Base-by-base conservation (phyloP, 2,888 invertebrate species). In the Zeuzera pyrina region DNA sequence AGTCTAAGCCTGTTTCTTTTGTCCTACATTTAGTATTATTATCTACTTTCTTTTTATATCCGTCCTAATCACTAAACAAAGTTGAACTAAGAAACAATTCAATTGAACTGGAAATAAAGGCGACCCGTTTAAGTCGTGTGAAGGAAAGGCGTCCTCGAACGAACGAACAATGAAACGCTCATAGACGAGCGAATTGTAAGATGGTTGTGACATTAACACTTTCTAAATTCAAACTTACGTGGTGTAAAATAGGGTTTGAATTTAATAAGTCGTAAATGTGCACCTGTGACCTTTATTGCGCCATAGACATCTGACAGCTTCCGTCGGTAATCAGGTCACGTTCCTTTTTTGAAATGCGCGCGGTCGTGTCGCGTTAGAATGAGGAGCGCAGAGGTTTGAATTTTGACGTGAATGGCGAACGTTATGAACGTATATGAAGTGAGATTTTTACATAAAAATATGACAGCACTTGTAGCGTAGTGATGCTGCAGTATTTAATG, bases 281-380 rank as follows among this genome's bases (percentile, higher is more conserved):
- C 47, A 66, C 67, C 65, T 69, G 65, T 60, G 66, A 63, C 68
- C 60, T 65, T 68, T 65, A 48, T 52, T 43, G 12, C 8, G 26
- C 50, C 57, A 61, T 56, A 62, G 58, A 57, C 67, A 62, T 46
- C 65, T 68, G 72, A 70, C 74, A 69, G 73, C 64, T 73, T 74
- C 76, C 70, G 74, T 76, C 70, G 63, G 74, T 28, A 81, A 76
- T 71, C 81, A 70, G 79, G 78, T 74, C 81, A 78, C 79, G 81
- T 76, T 76, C 74, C 67, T 73, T 78, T 76, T 77, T 76, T 64
- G 70, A 71, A 76, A 69, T 57, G 65, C 60, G 63, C 60, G 62
- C 62, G 63, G 57, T 57, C 53, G 52, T 56, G 57, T 57, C 52
- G 50, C 53, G 49, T 52, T 48, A 42, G 42, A 30, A 30, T n/a